A percentile compares a stretch with the other conserved stretches of the same genome.
Conservation (phyloP, 2,797 vertebrate genomes). For the Toxotes lorentzi region DNA sequence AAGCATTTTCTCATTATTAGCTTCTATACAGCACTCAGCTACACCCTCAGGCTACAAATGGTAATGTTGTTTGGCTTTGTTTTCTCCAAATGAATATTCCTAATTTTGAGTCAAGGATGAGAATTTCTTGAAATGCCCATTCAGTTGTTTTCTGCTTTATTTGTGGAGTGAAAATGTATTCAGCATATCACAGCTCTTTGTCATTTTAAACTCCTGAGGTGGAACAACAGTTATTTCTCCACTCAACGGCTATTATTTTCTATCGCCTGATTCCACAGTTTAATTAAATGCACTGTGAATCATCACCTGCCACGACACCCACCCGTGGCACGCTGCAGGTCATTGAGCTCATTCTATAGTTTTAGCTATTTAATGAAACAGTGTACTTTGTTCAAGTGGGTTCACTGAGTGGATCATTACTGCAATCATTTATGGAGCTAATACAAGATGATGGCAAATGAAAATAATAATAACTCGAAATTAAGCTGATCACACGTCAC, state of each 20-base stretch:
- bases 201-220: conserved; percentile 50
- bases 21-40: conserved; percentile 36
- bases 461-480: conserved; percentile 28
- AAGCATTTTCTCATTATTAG: conserved; percentile 50
- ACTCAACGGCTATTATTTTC: conserved; percentile 53
- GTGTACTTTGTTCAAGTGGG: conserved; percentile 40
- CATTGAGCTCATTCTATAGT: conserved; percentile 29
- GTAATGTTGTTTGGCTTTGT: conserved; percentile 49
- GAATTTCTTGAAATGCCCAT: conserved; percentile 27
- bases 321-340: conserved; percentile 46
- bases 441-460: conserved; percentile 41
- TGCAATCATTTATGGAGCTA: conserved; percentile 37
- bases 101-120: conserved; percentile 34
- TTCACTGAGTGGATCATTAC: conserved; percentile 46
- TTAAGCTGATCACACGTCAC: conserved; percentile 24
- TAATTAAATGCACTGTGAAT: conserved; percentile 66
- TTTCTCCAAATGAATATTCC: conserved; percentile 50
- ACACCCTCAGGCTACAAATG: conserved; percentile 40
- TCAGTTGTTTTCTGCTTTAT: conserved; percentile 10
- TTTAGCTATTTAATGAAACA: conserved; percentile 60
- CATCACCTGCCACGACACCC: conserved; percentile 23
- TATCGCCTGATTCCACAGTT: conserved; percentile 46
- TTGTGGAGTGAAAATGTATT: conserved; percentile 25
- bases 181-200: conserved; percentile 23
- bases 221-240: conserved; percentile 41